phyloP scores from a whole-genome alignment of 1,140 invertebrate species.

The Lepidurus packardi region DNA sequence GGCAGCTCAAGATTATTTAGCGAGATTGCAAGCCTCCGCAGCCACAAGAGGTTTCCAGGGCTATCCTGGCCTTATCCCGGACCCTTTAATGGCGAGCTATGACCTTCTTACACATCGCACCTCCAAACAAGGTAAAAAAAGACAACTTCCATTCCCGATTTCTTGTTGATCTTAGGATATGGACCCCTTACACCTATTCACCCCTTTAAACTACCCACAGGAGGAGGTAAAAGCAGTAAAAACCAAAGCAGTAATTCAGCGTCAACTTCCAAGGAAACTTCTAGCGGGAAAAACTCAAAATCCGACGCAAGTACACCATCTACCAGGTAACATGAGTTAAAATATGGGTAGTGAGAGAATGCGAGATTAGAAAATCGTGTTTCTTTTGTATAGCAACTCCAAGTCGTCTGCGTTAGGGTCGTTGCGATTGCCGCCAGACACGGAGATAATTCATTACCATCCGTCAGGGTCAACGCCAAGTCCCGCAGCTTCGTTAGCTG shows the following conservation, averaged over 20 bases:
- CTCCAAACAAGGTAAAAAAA: conserved; percentile 1
- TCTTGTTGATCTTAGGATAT: conserved; percentile 1
- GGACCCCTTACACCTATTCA: conserved; percentile 12
- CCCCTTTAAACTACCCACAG: not conserved
- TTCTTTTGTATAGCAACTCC: conserved; percentile 54
- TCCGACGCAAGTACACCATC: conserved; percentile 25
- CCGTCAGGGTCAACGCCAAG: not conserved
- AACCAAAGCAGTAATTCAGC: not conserved
- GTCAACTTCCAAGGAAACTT: conserved; percentile 25
- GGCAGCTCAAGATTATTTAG: conserved; percentile 76
- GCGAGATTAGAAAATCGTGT: conserved; percentile 23
- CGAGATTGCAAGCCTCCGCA: conserved; percentile 56
- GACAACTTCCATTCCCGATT: not conserved
- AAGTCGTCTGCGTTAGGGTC: conserved; percentile 69
- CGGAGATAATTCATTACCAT: conserved; percentile 75
- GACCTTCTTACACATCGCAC: conserved; percentile 34
- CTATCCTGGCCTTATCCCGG: conserved; percentile 32
- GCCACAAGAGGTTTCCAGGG: conserved; percentile 34
- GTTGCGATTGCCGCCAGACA: conserved; percentile 74
- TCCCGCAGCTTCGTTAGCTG: conserved; percentile 3
- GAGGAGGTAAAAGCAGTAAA: conserved; percentile 27
- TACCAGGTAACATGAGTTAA: not conserved
- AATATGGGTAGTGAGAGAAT: conserved; percentile 29
- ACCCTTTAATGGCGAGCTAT: conserved; percentile 34
- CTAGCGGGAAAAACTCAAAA: conserved; percentile 15